A percentile compares a stretch with the other conserved stretches of the same genome.
These are phyloP conservation scores for Sphenodon punctatus DNA, from an alignment of 2,797 vertebrate species.

Conservation along the genomic window DNA sequence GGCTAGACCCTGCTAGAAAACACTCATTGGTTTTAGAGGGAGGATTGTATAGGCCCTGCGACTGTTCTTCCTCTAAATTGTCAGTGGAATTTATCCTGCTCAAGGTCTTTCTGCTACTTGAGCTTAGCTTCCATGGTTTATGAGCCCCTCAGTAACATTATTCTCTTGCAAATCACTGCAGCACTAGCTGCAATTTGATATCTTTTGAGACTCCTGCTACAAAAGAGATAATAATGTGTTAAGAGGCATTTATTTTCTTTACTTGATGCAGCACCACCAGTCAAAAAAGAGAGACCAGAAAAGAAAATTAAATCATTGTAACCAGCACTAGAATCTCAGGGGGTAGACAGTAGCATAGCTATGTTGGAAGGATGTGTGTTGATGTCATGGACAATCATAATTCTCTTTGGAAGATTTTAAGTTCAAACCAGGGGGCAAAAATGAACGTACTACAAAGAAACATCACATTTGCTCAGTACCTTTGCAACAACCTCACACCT, in stretches of 20 bases:
- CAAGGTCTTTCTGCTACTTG: neutral
- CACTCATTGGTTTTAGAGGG: neutral
- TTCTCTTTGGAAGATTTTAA: neutral
- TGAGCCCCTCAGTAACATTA: neutral
- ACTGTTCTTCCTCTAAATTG: neutral
- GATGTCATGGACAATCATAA: neutral
- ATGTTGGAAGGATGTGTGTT: neutral
- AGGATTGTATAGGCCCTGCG: neutral
- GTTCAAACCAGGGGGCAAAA: neutral
- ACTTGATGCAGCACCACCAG: neutral
- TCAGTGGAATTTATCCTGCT: neutral
- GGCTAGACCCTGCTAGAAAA: neutral
- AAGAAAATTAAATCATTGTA: neutral
- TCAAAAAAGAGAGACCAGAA: neutral
- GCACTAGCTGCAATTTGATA: too few relatives aligned
- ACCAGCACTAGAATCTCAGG: neutral
- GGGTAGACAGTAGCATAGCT: neutral
- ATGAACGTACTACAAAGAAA: neutral
- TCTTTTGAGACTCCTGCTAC: too few relatives aligned
- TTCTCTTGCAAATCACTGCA: neutral
- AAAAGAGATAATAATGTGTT: neutral
- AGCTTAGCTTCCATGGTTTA: neutral
- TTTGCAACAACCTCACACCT: neutral
- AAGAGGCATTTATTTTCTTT: neutral
- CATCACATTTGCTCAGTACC: neutral